These are phyloP conservation scores for Perca flavescens DNA, from an alignment of 2,113 vertebrate genomes.

Conservation along the genomic window DNA sequence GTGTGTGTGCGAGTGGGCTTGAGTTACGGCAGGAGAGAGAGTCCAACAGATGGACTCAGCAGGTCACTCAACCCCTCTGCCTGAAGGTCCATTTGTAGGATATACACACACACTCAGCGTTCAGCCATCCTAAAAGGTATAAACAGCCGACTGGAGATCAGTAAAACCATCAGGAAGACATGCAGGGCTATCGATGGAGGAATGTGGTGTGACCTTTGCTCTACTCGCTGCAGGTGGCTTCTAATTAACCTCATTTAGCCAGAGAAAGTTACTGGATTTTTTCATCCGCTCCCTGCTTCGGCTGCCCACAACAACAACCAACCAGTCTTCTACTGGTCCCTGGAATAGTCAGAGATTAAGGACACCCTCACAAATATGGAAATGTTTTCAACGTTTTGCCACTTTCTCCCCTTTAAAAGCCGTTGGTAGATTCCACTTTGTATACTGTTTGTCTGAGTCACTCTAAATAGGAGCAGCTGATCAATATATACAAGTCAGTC, in stretches of 20 bases:
- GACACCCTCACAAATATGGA: not conserved
- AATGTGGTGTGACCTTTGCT: conserved; percentile 33
- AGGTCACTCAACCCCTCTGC: conserved; percentile 15
- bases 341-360: not conserved
- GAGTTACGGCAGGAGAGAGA: conserved; percentile 60
- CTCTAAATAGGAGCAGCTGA: no score
- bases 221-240: conserved; percentile 16
- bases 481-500: no score
- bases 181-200: conserved; percentile 5
- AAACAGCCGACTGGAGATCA: not conserved
- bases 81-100: conserved; percentile 56
- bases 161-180: not conserved
- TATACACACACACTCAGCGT: conserved; percentile 23
- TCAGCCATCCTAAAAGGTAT: not conserved
- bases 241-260: conserved; percentile 20
- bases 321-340: not conserved
- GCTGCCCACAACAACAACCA: not conserved
- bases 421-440: not conserved
- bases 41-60: conserved; percentile 58
- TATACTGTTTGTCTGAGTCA: no score
- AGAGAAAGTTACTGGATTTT: not conserved
- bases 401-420: not conserved
- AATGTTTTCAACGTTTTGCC: not conserved
- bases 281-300: not conserved
- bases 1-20: conserved; percentile 55